Percentiles rank a stretch among this genome's conserved stretches.
Evolutionary conservation across 2,888 invertebrate genomes (phyloP).

Genomic region (Drosophila incognita): DNA sequence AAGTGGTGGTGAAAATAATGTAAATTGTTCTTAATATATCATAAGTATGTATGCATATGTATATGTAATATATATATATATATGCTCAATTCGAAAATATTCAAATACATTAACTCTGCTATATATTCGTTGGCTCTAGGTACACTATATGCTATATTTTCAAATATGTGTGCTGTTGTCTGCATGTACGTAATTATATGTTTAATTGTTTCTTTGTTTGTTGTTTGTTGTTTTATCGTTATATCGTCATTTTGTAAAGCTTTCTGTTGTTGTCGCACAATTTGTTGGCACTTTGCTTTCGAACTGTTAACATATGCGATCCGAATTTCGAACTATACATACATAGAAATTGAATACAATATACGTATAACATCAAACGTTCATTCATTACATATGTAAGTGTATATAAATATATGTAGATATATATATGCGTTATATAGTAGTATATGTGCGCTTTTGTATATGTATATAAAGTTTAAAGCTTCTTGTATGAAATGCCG

Average conservation of each 20-base stretch:
- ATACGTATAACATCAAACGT: conserved; percentile 33
- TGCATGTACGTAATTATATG: conserved; percentile 1
- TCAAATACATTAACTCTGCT: conserved; percentile 5
- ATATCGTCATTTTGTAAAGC: conserved; percentile 48
- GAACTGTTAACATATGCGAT: conserved; percentile 45
- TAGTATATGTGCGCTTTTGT: conserved; percentile 5
- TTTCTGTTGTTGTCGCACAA: conserved; percentile 36
- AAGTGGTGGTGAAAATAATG: conserved; percentile 16
- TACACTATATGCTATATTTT: conserved; percentile 12
- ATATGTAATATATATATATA: not conserved
- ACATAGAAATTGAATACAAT: conserved; percentile 12
- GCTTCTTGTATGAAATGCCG: conserved; percentile 60
- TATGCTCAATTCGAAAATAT: conserved; percentile 22
- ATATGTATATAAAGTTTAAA: conserved; percentile 59
- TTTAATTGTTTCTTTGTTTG: conserved; percentile 17
- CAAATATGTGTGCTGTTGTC: not conserved
- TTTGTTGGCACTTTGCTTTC: conserved; percentile 41
- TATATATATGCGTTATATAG: conserved; percentile 27
- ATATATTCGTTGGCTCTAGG: conserved; percentile 52
- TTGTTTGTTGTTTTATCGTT: conserved; percentile 21
- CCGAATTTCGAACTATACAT: conserved; percentile 25
- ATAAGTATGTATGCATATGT: conserved; percentile 13
- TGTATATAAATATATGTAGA: conserved; percentile 13
- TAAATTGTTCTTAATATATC: conserved; percentile 6
- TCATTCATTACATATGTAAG: conserved; percentile 33